A percentile compares a stretch with the other conserved stretches of the same genome.
Evolutionary conservation across 2,797 vertebrate species (phyloP).

Genomic region (Todus mexicanus): DNA sequence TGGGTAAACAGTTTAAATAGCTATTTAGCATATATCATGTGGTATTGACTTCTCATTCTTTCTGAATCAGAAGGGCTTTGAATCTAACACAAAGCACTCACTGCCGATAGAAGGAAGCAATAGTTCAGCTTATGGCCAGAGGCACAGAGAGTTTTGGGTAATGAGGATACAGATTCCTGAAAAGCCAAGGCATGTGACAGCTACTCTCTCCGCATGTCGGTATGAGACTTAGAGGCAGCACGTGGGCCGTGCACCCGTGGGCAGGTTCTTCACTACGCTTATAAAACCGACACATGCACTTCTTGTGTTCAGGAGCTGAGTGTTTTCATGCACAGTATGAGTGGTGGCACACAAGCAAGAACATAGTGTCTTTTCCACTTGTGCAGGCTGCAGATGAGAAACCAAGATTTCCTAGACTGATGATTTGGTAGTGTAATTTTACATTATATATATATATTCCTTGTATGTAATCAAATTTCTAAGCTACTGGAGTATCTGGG

Average conservation of each 20-base stretch:
- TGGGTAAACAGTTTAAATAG: neutral
- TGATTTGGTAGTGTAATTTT: neutral
- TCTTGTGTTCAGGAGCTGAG: neutral
- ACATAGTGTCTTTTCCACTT: neutral
- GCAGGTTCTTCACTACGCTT: neutral
- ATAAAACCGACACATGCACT: neutral
- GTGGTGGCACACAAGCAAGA: neutral
- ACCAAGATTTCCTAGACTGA: neutral
- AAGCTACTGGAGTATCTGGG: neutral
- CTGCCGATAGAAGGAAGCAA: neutral
- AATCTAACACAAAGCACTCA: neutral
- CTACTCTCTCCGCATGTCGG: neutral
- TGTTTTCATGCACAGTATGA: neutral
- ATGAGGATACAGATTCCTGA: neutral
- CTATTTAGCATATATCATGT: neutral
- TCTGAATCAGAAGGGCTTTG: neutral
- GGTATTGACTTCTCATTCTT: neutral
- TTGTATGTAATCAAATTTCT: neutral
- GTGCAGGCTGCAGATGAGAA: neutral
- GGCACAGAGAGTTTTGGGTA: neutral
- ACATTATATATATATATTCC: too few species aligned
- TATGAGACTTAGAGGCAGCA: neutral
- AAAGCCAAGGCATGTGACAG: neutral
- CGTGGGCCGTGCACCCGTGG: rapidly evolving
- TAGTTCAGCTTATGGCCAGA: neutral